Percentiles rank a stretch among this genome's conserved stretches.
phyloP scores from a whole-genome alignment of 2,797 vertebrate genomes.

The Poeciliopsis paucimaculata region DNA sequence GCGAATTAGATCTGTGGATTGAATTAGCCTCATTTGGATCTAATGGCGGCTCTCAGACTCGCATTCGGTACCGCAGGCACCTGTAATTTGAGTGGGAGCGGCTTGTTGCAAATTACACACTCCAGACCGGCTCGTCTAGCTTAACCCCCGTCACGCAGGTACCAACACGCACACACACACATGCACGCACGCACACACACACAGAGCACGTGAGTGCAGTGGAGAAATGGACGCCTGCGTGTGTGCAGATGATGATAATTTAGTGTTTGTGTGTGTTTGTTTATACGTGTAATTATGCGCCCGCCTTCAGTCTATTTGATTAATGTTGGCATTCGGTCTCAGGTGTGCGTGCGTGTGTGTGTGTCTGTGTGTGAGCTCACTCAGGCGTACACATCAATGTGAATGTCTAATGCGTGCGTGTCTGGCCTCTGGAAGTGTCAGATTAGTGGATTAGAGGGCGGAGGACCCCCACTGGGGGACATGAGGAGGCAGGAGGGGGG shows the following conservation, averaged over 20 bases:
- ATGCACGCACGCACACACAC: slow-evolving; percentile 22
- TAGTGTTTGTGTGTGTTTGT: slow-evolving; percentile 55
- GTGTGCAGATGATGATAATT: slow-evolving; percentile 47
- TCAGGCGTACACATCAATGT: slow-evolving; percentile 35
- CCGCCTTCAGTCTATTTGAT: slow-evolving; percentile 54
- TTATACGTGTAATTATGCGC: slow-evolving; percentile 60
- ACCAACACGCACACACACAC: slow-evolving; percentile 17
- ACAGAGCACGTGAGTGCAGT: background rate
- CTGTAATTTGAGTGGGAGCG: slow-evolving; percentile 64
- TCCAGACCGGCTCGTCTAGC: slow-evolving; percentile 46
- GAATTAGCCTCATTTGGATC: slow-evolving; percentile 68
- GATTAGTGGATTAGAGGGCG: slow-evolving; percentile 70
- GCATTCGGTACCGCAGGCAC: slow-evolving; percentile 58
- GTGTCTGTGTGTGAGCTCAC: slow-evolving; percentile 29
- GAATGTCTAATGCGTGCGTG: slow-evolving; percentile 52
- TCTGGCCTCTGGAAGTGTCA: slow-evolving; percentile 67
- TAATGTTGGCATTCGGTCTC: slow-evolving; percentile 53
- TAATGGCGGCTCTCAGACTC: slow-evolving; percentile 67
- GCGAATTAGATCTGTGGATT: slow-evolving; percentile 64
- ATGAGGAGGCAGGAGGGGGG: slow-evolving; percentile 6
- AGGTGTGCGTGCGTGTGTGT: slow-evolving; percentile 22
- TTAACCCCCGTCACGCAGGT: slow-evolving; percentile 36
- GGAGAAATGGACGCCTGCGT: slow-evolving; percentile 17
- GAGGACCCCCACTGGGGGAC: slow-evolving; percentile 38
- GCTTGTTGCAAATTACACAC: slow-evolving; percentile 66